These are phyloP conservation scores for Myzus persicae DNA, from an alignment of 1,140 invertebrate species.

Conservation along the genomic window DNA sequence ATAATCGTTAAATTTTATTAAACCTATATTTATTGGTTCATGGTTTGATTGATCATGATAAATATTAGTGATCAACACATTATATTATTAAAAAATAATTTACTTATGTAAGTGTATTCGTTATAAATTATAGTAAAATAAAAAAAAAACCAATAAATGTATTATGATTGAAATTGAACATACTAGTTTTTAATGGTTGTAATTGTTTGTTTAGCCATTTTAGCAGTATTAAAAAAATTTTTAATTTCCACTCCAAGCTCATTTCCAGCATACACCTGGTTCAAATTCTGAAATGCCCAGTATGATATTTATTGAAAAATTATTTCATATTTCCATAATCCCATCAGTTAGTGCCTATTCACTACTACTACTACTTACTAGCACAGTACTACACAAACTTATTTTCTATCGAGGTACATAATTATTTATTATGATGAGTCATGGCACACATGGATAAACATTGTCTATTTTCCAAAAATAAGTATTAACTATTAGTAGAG, in stretches of 20 bases:
- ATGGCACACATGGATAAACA: no score
- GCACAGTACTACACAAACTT: no score
- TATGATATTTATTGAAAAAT: no score
- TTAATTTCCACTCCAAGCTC: neutral
- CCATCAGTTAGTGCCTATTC: neutral
- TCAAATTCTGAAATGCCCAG: neutral
- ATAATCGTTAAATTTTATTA: conserved; percentile 13
- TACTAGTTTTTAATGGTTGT: neutral
- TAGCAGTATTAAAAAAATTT: no score
- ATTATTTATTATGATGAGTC: no score
- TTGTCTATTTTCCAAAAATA: no score
- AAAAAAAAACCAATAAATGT: neutral
- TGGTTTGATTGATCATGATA: neutral
- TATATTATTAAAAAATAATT: neutral
- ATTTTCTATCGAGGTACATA: no score
- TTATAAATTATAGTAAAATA: neutral
- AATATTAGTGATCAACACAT: neutral
- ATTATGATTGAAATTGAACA: neutral
- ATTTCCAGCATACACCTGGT: no score
- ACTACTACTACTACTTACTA: no score
- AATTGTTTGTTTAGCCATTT: no score
- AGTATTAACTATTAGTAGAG: no score
- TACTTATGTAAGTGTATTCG: neutral
- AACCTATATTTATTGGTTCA: neutral
- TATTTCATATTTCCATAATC: no score